These are phyloP conservation scores for Ciconia boyciana DNA, from an alignment of 2,113 vertebrate species.

Conservation along the genomic window DNA sequence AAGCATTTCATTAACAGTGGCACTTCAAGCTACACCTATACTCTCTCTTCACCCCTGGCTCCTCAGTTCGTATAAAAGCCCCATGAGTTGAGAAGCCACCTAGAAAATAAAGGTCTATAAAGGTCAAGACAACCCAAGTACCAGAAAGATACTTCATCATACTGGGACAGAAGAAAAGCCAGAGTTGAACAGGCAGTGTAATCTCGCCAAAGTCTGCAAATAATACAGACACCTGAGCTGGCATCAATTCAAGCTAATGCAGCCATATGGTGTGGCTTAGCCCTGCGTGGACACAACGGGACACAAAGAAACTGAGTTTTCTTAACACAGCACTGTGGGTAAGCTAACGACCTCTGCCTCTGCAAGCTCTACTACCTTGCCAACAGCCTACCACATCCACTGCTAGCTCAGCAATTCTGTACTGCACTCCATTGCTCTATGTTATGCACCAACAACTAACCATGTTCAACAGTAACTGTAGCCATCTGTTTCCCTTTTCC, in stretches of 20 bases:
- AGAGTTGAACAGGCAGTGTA: neutral
- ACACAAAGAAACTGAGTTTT: neutral
- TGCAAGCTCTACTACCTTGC: neutral
- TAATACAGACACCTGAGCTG: neutral
- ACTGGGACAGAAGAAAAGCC: neutral
- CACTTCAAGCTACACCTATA: neutral
- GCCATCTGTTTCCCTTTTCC: conserved; percentile 31
- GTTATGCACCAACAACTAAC: neutral
- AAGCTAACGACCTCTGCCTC: neutral
- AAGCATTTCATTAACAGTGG: neutral
- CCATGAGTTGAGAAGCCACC: neutral
- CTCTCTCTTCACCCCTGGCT: neutral
- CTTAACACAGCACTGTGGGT: neutral
- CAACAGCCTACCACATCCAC: neutral
- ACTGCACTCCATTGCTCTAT: neutral
- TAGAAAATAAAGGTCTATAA: neutral
- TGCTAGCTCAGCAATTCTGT: neutral
- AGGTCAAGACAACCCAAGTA: neutral
- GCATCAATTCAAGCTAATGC: neutral
- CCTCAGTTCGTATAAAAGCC: neutral
- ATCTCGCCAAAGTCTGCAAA: neutral
- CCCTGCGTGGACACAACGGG: fast-evolving
- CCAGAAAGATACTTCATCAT: neutral
- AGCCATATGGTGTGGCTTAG: neutral
- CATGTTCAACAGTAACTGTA: neutral